Conservation (phyloP, 2,113 vertebrate genomes). For the Progne subis region DNA sequence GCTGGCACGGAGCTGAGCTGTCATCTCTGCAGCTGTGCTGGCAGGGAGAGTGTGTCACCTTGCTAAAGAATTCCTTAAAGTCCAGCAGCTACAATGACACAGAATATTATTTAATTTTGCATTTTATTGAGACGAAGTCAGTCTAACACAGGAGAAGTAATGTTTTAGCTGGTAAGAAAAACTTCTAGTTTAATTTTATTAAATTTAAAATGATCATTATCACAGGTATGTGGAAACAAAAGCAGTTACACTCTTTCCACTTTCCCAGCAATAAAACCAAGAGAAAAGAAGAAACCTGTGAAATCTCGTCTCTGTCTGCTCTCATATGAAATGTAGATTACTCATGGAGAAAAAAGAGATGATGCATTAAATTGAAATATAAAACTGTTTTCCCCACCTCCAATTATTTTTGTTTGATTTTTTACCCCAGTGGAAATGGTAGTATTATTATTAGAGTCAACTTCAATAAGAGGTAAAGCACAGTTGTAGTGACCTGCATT, state of each 20-base stretch:
- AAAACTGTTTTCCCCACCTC: neutral
- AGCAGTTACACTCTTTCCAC: neutral
- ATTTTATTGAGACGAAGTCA: neutral
- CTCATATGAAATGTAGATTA: conserved; percentile 15
- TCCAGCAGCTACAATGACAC: neutral
- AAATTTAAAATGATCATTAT: conserved; percentile 11
- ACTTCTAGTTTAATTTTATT: neutral
- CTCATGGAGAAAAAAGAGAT: neutral
- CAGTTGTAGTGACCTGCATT: neutral
- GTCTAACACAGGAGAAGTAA: neutral
- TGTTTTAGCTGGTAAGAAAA: neutral
- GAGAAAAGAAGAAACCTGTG: neutral
- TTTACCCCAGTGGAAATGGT: neutral
- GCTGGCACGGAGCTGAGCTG: neutral
- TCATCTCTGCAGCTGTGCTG: neutral
- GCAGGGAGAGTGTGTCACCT: neutral
- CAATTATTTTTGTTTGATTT: neutral
- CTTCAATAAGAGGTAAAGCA: neutral
- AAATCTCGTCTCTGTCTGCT: neutral
- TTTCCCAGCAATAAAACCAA: neutral
- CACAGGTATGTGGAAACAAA: conserved; percentile 23
- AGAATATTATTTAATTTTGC: neutral
- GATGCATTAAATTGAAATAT: neutral
- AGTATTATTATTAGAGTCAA: neutral
- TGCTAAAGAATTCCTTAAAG: neutral